phyloP scores from a whole-genome alignment of 1,140 invertebrate genomes.

The Pogonus chalceus region DNA sequence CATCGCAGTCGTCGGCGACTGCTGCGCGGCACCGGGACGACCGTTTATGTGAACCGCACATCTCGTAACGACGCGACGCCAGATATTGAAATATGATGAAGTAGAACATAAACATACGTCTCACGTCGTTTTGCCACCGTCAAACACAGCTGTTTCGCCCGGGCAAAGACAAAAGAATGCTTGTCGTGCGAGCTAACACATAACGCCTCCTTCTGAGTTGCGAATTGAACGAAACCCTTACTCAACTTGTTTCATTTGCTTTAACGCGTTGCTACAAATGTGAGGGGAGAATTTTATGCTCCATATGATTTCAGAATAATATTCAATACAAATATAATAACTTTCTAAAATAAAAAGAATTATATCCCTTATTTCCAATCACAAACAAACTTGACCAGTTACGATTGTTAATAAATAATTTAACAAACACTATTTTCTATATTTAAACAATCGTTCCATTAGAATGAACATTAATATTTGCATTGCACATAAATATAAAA shows the following conservation, averaged over 20 bases:
- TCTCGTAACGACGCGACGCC: not conserved
- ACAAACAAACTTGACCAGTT: not conserved
- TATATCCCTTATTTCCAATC: not conserved
- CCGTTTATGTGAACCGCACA: slow-evolving; percentile 1
- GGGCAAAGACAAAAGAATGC: not conserved
- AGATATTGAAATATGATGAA: slow-evolving; percentile 7
- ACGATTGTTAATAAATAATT: not conserved
- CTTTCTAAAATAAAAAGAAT: not conserved
- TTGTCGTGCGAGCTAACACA: not conserved
- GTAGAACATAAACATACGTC: slow-evolving; percentile 3
- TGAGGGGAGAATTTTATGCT: too few species aligned
- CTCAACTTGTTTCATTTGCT: not conserved
- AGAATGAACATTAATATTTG: not conserved
- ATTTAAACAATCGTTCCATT: not conserved
- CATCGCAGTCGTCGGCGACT: not conserved
- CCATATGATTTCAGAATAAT: too few species aligned
- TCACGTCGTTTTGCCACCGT: not conserved
- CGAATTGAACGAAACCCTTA: not conserved
- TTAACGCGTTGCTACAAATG: too few species aligned
- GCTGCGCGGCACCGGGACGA: not conserved
- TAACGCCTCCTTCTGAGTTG: not conserved
- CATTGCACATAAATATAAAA: not conserved
- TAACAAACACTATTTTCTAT: not conserved
- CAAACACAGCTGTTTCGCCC: slow-evolving; percentile 1
- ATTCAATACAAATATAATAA: too few species aligned